Percentiles rank a stretch among this genome's conserved stretches.
phyloP scores from a whole-genome alignment of 2,888 invertebrate species.

The Clepsis dumicolana region DNA sequence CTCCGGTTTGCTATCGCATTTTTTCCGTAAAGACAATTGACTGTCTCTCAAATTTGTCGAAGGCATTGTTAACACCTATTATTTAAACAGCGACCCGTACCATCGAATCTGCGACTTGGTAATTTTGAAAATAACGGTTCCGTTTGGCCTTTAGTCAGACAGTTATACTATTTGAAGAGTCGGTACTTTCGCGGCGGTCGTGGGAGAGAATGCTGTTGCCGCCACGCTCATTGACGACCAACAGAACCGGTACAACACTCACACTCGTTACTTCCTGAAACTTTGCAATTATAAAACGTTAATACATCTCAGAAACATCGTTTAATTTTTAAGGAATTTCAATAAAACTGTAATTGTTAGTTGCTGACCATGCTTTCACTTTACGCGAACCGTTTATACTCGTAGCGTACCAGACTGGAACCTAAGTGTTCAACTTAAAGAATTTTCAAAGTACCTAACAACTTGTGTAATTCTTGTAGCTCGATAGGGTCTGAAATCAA shows the following conservation, averaged over 20 bases:
- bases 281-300: constrained; percentile 23
- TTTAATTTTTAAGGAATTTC: constrained; percentile 9
- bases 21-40: neutral
- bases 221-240: constrained; percentile 64
- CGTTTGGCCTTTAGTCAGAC: constrained; percentile 27
- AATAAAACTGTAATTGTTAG: neutral
- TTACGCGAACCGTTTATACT: constrained; percentile 28
- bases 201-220: constrained; percentile 47
- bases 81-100: constrained; percentile 18
- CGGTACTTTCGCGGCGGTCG: constrained; percentile 32
- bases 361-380: constrained; percentile 14
- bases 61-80: neutral
- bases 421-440: neutral
- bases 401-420: neutral
- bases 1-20: neutral
- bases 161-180: constrained; percentile 40
- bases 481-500: constrained; percentile 12
- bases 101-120: constrained; percentile 20
- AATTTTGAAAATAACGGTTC: constrained; percentile 33
- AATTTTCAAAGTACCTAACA: neutral
- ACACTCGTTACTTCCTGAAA: constrained; percentile 48
- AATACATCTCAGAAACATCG: neutral
- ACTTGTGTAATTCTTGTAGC: neutral
- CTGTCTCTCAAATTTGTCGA: neutral
- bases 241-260: constrained; percentile 46